Base-by-base conservation (phyloP, 2,888 invertebrate species). In the Drosophila ezoana region DNA sequence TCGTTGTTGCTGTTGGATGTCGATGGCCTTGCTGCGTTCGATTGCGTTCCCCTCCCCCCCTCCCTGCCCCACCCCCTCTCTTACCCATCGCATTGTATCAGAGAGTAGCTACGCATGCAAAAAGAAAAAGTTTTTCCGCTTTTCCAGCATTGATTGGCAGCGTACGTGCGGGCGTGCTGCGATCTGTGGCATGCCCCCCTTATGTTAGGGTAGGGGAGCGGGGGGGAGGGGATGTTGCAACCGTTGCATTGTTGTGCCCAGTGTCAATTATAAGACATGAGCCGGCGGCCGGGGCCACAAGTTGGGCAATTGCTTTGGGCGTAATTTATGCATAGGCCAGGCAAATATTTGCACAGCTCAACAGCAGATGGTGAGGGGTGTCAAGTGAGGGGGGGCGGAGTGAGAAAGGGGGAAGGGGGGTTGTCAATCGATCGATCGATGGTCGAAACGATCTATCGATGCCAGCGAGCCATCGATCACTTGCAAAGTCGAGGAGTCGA, bases 241-340 rank as follows among this genome's bases (percentile, higher is more conserved):
- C 45, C n/a, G 47, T 41, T 71, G 75, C 64, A 60, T 65, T 82
- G 82, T 70, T 74, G 40, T 75, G 75, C 60, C 52, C 47, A 75
- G 71, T 71, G 73, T 70, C 73, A 70, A 60, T 70, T 73, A 51
- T 65, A 37, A 48, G 68, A 61, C 68, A 72, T 35, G 54, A 14
- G 14, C 49, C 20, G 16, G 3, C 13, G 43, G 32, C 32, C 49
- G 45, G 41, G 71, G 38, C 47, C 59, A 62, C 49, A 67, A 68
- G 61, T 73, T 63, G 79, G 84, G 65, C 84, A 76, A 83, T 61
- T 76, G 84, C 76, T 66, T 74, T 79, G 77, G 72, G 78, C 65
- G 69, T 82, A 77, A 81, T 85, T 85, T 81, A 82, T 85, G 84
- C 81, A 68, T 56, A 13, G 43, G 43, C 44, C 43, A 54, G 44